Conservation (phyloP, 2,888 invertebrate species). For the Doris montereyensis region DNA sequence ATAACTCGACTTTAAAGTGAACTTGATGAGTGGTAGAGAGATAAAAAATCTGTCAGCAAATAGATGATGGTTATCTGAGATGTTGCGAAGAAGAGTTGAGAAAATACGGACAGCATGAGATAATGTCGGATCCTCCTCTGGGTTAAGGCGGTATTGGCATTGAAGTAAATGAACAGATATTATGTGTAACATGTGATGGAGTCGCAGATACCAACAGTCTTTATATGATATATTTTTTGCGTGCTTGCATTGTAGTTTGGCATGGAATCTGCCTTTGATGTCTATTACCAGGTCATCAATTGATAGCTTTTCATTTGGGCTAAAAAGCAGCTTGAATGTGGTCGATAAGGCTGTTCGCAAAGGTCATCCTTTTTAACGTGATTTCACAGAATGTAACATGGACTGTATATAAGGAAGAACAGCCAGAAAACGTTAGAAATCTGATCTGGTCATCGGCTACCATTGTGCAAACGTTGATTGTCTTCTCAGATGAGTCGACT, state of each 20-base stretch:
- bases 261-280: no score
- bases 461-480: neutral
- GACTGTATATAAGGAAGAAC: neutral
- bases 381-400: neutral
- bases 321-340: no score
- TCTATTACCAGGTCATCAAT: no score
- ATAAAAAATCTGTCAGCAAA: no score
- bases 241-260: slow-evolving; percentile 3
- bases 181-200: no score
- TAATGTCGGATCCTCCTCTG: neutral
- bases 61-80: no score
- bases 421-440: neutral
- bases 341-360: neutral
- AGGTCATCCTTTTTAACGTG: neutral
- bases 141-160: neutral
- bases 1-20: neutral
- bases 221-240: neutral
- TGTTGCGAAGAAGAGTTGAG: no score
- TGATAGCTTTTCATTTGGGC: no score
- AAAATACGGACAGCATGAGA: no score
- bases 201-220: neutral
- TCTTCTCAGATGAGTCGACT: neutral
- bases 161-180: no score
- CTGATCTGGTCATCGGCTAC: neutral
- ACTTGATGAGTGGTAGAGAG: no score